Evolutionary conservation across 2,888 invertebrate species (phyloP).

Genomic region (Pimpla rufipes): DNA sequence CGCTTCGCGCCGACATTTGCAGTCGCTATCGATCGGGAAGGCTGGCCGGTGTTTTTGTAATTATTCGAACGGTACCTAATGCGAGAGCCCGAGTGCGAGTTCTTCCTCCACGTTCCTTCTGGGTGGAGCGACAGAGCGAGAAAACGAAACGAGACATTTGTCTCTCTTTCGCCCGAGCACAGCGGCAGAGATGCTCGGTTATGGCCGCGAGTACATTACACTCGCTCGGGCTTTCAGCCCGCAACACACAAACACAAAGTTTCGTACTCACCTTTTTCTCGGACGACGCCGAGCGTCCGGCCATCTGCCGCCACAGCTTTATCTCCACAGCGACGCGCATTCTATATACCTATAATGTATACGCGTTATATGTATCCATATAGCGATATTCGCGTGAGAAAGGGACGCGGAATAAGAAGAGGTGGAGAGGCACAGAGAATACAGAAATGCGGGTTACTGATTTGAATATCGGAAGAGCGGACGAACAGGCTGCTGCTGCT

Average conservation of each 20-base stretch:
- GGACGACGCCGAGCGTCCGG: conserved; percentile 76
- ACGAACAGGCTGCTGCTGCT: conserved; percentile 52
- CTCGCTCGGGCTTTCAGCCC: conserved; percentile 1
- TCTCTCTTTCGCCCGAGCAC: conserved; percentile 3
- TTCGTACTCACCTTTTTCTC: conserved; percentile 78
- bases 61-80: conserved; percentile 48
- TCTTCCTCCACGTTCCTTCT: conserved; percentile 21
- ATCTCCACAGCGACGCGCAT: conserved; percentile 1
- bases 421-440: conserved; percentile 66
- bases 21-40: conserved; percentile 42
- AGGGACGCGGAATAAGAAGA: conserved; percentile 58
- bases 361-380: conserved; percentile 22
- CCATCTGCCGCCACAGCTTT: conserved; percentile 79
- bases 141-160: neutral
- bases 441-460: conserved; percentile 79
- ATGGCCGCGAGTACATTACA: conserved; percentile 29
- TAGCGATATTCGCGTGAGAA: conserved; percentile 54
- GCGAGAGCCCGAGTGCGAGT: conserved; percentile 15
- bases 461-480: conserved; percentile 77
- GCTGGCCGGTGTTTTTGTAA: conserved; percentile 43
- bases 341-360: neutral
- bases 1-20: conserved; percentile 33
- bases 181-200: conserved; percentile 40
- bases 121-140: neutral
- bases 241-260: conserved; percentile 27